Evolutionary conservation across 2,113 vertebrate genomes (phyloP).

Genomic region (Pollimyrus isidori): DNA sequence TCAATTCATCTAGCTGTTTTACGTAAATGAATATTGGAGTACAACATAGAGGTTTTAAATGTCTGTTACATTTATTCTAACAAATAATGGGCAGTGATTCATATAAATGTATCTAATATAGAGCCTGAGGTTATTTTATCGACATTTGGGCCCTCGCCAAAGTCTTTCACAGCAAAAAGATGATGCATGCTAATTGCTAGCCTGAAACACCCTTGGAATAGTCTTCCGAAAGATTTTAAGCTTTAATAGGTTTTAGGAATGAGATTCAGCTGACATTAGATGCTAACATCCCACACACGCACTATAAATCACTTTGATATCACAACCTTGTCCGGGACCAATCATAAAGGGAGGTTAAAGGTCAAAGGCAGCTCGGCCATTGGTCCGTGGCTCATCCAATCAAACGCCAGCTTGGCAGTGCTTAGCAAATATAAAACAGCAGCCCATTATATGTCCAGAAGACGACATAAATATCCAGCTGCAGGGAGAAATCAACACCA

Average conservation of each 20-base stretch:
- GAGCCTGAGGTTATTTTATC: constrained; percentile 4
- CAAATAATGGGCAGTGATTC: background rate
- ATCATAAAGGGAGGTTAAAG: background rate
- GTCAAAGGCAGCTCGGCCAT: background rate
- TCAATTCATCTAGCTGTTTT: background rate
- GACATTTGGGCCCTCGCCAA: background rate
- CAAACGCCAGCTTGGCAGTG: background rate
- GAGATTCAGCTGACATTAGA: background rate
- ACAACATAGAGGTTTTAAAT: background rate
- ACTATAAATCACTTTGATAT: constrained; percentile 20
- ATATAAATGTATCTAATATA: background rate
- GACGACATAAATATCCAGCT: background rate
- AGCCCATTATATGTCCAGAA: background rate
- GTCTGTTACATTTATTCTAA: background rate
- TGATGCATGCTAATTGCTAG: background rate
- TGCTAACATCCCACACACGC: background rate
- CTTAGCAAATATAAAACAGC: background rate
- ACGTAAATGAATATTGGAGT: background rate
- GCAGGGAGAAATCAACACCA: background rate
- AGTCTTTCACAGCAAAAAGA: background rate
- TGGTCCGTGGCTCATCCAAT: constrained; percentile 18
- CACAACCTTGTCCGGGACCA: background rate
- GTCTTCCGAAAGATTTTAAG: background rate
- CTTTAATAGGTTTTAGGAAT: background rate
- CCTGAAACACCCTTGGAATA: background rate